These are phyloP conservation scores for Syrista parreyssii DNA, from an alignment of 2,888 invertebrate genomes.

Conservation along the genomic window DNA sequence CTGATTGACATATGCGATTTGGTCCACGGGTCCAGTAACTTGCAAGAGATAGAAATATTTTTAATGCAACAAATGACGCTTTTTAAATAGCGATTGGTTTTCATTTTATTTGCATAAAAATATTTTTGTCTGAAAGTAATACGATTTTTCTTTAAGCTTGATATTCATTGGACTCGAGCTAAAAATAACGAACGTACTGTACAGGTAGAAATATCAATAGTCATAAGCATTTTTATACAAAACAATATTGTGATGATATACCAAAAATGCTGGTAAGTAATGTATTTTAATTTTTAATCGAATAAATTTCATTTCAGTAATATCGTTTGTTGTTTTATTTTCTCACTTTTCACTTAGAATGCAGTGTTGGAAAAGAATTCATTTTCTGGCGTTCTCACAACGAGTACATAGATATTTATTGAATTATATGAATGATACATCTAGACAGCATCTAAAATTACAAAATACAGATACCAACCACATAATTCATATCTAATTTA, in stretches of 20 bases:
- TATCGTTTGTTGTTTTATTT: neutral
- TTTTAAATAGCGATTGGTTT: neutral
- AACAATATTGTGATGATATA: constrained; percentile 44
- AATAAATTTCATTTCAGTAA: constrained; percentile 53
- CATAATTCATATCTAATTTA: neutral
- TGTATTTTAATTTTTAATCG: constrained; percentile 55
- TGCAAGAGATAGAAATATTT: neutral
- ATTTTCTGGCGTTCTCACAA: neutral
- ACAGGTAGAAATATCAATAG: constrained; percentile 25
- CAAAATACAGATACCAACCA: neutral
- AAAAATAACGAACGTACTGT: constrained; percentile 6
- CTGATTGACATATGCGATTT: neutral
- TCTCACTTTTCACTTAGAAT: neutral
- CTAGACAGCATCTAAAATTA: neutral
- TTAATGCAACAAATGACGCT: neutral
- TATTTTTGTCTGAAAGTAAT: neutral
- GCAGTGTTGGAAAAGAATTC: neutral
- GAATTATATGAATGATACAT: neutral
- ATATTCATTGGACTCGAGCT: neutral
- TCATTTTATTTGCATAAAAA: neutral
- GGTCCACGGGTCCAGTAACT: neutral
- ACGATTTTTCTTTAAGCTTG: neutral
- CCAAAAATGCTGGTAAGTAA: constrained; percentile 44
- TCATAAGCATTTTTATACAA: constrained; percentile 49
- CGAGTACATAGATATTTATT: neutral